Evolutionary conservation across 37 sponge, comb jelly and placozoan species (phyloP), one percentile per base, ranked within the genome.

Genomic region (Lycopodina hypogea): DNA sequence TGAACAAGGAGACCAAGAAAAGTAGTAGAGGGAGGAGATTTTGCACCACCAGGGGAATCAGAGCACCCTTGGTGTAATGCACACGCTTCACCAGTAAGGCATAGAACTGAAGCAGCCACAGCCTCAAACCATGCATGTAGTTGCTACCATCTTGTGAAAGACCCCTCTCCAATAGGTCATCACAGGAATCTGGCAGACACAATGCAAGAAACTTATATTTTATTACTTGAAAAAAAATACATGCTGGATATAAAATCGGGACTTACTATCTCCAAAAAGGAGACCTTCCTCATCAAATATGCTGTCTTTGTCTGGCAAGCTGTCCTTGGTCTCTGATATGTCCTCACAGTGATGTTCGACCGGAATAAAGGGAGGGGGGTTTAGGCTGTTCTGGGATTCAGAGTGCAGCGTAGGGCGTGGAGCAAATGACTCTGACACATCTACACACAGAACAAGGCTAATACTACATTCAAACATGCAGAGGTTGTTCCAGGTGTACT

Each of bases 71-170:
- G 62, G 80, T 39, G 69, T 86, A 90, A 26, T 83, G 87, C 51
- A 83, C 28, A 6, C 87, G 50, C 56, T 90, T 90, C 36, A 78
- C 38, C 34, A 86, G 36, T 30, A 90, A 83, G 11, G 87, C 76
- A 17, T 9, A 39, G 45, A 68, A 81, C 71, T 86, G 91, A 23
- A 65, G 30, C 23, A 79, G 33, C 56, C 74, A 63, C 8, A 82
- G 67, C 1, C 9, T 34, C 6, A 41, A 14, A 8, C 15, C 14
- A 45, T 17, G 19, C 4, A 60, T 7, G 24, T 6, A 28, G 24
- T 8, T 60, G 9, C 40, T 30, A 21, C 7, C 15, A 17, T 71
- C 17, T 22, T 36, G 7, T 15, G 9, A 9, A 28, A 33, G 68
- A 7, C 72, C 72, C 1, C 45, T 42, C 3, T 71, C 80, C 18